A percentile compares a stretch with the other conserved stretches of the same genome.
These are phyloP conservation scores for Hylomyscus alleni DNA, from an alignment of 2,797 vertebrate species.

Conservation along the genomic window DNA sequence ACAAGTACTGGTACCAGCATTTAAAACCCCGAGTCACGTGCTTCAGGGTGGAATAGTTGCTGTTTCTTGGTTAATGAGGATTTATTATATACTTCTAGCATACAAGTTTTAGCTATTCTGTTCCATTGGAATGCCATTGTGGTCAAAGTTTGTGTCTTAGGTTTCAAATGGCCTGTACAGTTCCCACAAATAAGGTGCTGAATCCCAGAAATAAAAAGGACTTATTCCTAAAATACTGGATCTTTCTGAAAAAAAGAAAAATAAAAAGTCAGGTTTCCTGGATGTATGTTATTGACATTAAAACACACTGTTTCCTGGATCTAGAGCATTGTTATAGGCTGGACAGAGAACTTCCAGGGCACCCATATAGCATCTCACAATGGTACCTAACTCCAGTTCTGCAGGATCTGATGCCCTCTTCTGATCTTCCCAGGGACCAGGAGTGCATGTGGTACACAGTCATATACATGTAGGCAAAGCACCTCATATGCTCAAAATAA, in stretches of 20 bases:
- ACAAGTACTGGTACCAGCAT: background rate
- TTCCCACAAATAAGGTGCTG: background rate
- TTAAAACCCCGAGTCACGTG: background rate
- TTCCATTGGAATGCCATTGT: background rate
- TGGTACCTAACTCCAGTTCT: background rate
- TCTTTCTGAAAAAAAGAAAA: background rate
- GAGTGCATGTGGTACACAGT: background rate
- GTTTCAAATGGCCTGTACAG: background rate
- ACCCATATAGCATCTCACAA: background rate
- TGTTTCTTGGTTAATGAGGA: background rate
- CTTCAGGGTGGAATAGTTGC: background rate
- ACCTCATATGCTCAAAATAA: background rate
- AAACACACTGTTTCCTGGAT: background rate
- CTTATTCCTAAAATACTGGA: background rate
- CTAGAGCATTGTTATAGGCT: background rate
- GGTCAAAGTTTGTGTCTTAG: background rate
- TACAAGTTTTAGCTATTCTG: background rate
- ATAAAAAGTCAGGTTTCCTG: background rate
- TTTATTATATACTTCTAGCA: background rate
- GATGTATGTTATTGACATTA: constrained; percentile 23
- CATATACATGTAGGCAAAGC: background rate
- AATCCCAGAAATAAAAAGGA: background rate
- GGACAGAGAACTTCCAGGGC: background rate
- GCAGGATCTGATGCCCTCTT: background rate
- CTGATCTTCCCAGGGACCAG: background rate